Conservation (phyloP, 64 coral and sea anemone genomes). For the Pocillopora damicornis region DNA sequence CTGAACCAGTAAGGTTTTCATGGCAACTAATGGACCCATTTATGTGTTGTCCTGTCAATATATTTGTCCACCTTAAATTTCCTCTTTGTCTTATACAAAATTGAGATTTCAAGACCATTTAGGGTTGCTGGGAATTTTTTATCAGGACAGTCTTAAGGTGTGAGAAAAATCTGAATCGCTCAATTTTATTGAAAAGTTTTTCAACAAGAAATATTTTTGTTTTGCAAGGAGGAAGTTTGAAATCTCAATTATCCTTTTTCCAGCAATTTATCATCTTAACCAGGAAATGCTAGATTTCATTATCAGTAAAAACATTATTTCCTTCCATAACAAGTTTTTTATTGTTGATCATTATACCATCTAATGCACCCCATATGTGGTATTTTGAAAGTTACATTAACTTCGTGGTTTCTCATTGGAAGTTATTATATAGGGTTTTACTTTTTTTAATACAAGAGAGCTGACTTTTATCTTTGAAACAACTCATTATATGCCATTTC, state of each 20-base stretch:
- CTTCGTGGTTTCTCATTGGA: neutral
- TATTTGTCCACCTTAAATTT: neutral
- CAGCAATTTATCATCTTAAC: neutral
- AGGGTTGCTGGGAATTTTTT: neutral
- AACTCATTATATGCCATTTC: neutral
- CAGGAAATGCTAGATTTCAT: neutral
- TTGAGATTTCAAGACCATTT: neutral
- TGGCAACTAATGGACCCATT: constrained; percentile 7
- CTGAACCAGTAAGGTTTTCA: neutral
- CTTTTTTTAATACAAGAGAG: neutral
- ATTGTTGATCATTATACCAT: neutral
- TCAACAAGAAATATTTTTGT: neutral
- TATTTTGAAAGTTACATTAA: constrained; percentile 1
- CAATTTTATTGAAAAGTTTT: neutral
- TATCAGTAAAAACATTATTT: neutral
- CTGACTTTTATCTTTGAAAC: neutral
- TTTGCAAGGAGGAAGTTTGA: neutral
- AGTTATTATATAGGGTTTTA: neutral
- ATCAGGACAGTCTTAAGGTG: neutral
- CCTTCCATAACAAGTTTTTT: neutral
- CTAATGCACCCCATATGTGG: neutral
- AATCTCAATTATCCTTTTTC: neutral
- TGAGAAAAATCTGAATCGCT: neutral
- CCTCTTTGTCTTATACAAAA: neutral
- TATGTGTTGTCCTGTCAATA: neutral